These are phyloP conservation scores for Condylura cristata DNA, from an alignment of 2,113 vertebrate genomes.

Conservation along the genomic window DNA sequence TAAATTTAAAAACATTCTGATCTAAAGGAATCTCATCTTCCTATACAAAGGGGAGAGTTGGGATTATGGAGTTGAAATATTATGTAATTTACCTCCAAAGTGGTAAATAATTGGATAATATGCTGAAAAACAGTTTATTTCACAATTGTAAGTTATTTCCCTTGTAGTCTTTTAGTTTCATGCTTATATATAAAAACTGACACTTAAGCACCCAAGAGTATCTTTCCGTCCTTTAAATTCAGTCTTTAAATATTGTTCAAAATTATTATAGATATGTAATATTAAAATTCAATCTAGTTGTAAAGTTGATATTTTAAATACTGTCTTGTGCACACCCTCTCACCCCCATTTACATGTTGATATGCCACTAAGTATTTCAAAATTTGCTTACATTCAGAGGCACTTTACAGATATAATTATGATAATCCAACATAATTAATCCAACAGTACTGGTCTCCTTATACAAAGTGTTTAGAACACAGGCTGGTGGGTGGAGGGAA, in stretches of 20 bases:
- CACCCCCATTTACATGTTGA: background rate
- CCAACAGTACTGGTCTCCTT: too few relatives aligned
- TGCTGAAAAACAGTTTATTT: constrained; percentile 5
- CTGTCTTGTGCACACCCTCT: background rate
- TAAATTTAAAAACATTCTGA: background rate
- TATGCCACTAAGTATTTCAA: background rate
- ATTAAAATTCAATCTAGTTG: background rate
- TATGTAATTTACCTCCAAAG: background rate
- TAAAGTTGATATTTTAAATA: background rate
- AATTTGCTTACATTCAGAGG: background rate
- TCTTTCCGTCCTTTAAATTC: background rate
- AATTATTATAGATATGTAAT: background rate
- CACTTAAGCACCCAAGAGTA: background rate
- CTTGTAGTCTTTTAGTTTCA: background rate
- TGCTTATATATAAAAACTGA: background rate
- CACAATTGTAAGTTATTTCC: background rate
- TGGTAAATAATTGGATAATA: background rate
- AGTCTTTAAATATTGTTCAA: background rate
- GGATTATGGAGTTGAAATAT: background rate
- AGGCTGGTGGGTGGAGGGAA: too few relatives aligned
- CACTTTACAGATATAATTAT: background rate
- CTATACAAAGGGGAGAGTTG: background rate
- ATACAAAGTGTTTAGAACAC: too few relatives aligned
- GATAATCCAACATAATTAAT: too few relatives aligned
- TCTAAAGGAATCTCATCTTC: background rate